Evolutionary conservation across 1,140 invertebrate species (phyloP), one percentile per base, ranked within the genome.

Genomic region (Brachionus manjavacas): DNA sequence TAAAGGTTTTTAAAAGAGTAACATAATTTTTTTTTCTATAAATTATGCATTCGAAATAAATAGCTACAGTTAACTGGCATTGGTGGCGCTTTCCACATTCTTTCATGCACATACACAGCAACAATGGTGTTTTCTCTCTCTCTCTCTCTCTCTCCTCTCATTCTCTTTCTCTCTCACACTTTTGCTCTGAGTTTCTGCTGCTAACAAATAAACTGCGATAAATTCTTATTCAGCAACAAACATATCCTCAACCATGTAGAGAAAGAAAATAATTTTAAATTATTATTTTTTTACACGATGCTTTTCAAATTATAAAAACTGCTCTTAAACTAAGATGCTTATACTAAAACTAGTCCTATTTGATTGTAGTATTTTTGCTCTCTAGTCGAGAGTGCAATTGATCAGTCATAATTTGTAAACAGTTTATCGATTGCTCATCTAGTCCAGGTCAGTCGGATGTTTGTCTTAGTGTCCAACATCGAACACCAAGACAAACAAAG

Each of bases 201-300:
- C 52, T 16, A 60, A 23, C 0, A 60, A 20, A 60, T 60, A 20
- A 20, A 7, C 20, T 60, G 52, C 52, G 20, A 25, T 20, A 60
- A 23, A 60, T 60, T 60, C 52, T 60, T 9, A 60, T 60, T 60
- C n/a, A 60, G 52, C 52, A 60, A n/a, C 20, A 60, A 60, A 60
- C 52, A 60, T 20, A 60, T 60, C 52, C 52, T 60, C n/a, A 60
- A 60, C 52, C 52, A 60, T 60, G 16, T 60, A 60, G n/a, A 20
- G 16, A 60, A 20, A 60, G 20, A 60, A 60, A 60, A 55, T 20
- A 60, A 60, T 60, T 60, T 52, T 23, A 60, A 60, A 60, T 60
- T 60, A 60, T 60, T 60, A 60, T 60, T 60, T 60, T 60, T 60
- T 60, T 60, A 60, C 52, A 60, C 52, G 52, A 60, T 60, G 52